These are phyloP conservation scores for Otis tarda DNA, from an alignment of 2,113 vertebrate species.

Conservation along the genomic window DNA sequence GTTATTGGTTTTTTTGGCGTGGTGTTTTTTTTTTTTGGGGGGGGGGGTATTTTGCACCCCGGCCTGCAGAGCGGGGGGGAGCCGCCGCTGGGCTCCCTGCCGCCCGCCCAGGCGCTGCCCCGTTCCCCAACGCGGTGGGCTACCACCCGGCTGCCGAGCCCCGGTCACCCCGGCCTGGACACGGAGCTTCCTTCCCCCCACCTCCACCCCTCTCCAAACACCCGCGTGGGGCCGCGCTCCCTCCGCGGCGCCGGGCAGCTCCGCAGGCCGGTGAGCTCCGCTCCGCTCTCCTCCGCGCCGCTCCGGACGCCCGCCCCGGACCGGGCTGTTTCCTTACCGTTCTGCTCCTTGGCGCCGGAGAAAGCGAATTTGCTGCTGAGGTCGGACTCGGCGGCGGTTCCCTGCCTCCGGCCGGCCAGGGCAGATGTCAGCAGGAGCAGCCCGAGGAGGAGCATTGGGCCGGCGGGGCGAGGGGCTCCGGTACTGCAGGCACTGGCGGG, in stretches of 20 bases:
- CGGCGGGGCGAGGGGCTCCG: constrained; percentile 74
- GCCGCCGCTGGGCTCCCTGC: not conserved
- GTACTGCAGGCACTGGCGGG: constrained; percentile 65
- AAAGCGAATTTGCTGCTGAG: constrained; percentile 87
- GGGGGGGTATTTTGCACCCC: not conserved
- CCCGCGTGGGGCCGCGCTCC: not conserved
- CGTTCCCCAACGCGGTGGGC: not conserved
- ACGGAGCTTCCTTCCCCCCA: not conserved
- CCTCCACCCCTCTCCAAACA: not conserved
- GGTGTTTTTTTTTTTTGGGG: no score
- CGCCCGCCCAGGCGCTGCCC: not conserved
- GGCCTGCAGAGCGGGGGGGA: not conserved
- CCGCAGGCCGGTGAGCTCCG: not conserved
- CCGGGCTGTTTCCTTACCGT: constrained; percentile 77
- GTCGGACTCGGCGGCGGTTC: constrained; percentile 87
- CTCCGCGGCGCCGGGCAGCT: not conserved
- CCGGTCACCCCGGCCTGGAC: constrained; percentile 14
- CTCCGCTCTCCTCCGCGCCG: not conserved
- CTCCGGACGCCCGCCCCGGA: not conserved
- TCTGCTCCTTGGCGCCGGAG: constrained; percentile 88
- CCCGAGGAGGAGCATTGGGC: constrained; percentile 96
- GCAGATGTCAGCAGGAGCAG: constrained; percentile 89
- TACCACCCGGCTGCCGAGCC: constrained; percentile 18
- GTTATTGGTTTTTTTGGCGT: no score
- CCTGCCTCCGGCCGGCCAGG: constrained; percentile 83